Percentiles rank a stretch among this genome's conserved stretches.
phyloP scores from a whole-genome alignment of 1,140 invertebrate genomes.

The Leptoteleia sp. region DNA sequence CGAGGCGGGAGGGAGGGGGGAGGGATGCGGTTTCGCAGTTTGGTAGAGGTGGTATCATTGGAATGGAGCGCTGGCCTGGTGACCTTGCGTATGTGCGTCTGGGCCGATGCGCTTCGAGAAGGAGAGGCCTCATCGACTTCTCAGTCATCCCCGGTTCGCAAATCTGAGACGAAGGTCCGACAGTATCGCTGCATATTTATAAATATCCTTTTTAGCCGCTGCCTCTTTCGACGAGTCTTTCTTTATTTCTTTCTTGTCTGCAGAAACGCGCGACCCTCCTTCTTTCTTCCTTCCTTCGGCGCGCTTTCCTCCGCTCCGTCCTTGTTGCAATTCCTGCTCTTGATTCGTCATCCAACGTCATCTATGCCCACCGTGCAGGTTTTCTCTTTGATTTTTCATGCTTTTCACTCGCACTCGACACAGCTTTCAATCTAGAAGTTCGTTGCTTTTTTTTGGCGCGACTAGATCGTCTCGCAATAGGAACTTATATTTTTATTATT shows the following conservation, averaged over 20 bases:
- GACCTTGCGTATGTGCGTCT: constrained; percentile 78
- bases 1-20: constrained; percentile 30
- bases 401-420: too few relatives aligned
- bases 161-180: constrained; percentile 72
- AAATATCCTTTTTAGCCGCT: constrained; percentile 70
- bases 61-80: constrained; percentile 77
- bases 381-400: too few relatives aligned
- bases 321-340: constrained; percentile 47
- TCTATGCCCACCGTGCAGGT: not conserved
- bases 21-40: constrained; percentile 41
- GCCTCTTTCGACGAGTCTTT: constrained; percentile 58
- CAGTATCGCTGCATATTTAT: constrained; percentile 73
- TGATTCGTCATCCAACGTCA: constrained; percentile 31
- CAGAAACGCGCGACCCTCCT: constrained; percentile 16
- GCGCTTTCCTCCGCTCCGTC: constrained; percentile 42
- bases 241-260: constrained; percentile 61
- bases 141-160: constrained; percentile 66
- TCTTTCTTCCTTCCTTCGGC: constrained; percentile 43
- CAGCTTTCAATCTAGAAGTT: too few relatives aligned
- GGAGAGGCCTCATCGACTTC: constrained; percentile 61
- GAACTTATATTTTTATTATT: too few relatives aligned
- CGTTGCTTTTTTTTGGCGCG: too few relatives aligned
- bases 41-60: constrained; percentile 74
- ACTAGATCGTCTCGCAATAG: too few relatives aligned
- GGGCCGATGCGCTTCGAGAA: constrained; percentile 72